Evolutionary conservation across 2,113 vertebrate species (phyloP), one percentile per base, ranked within the genome.

Genomic region (Chloropsis hardwickii): DNA sequence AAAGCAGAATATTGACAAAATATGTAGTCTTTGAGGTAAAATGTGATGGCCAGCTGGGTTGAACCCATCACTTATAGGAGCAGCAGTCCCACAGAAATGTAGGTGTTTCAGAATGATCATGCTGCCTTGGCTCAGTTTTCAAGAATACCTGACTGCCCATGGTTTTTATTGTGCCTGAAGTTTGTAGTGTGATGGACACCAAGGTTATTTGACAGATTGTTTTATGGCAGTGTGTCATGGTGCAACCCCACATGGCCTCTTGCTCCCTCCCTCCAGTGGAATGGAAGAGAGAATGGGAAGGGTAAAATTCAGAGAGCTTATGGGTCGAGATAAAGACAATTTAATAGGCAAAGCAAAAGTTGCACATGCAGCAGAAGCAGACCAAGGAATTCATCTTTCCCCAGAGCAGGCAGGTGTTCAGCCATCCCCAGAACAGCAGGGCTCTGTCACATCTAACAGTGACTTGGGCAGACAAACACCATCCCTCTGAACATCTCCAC

Each of bases 401-500:
- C 1, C 29, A 18, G 33, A 53, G 39, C 53, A 73, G 67, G 58
- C 19, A 33, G 69, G 33, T 66, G 19, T 28, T 57, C 77, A 74
- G 53, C n/a, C 53, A 54, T 22, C 5, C 70, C 53, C 47, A 61
- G 70, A 21, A 27, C 39, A 54, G 39, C 39, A 74, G 24, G n/a
- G 28, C 25, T 69, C 40, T 10, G 7, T 16, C 21, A 15, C 40
- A 31, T 0, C 0, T 11, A 12, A 8, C 7, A 9, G n/a, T 61
- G 79, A 42, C 40, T 31, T 47, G 25, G 47, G 62, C 58, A 61
- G 24, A 14, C 40, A 48, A 82, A 54, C 31, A 54, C 10, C 62
- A 54, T 33, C 40, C 28, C n/a, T 42, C 11, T 69, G 21, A 45
- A 27, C 22, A 74, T 27, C 21, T n/a, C 54, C 40, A 27, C 16